phyloP scores from a whole-genome alignment of 2,888 invertebrate species.

The Brachyptera risi region DNA sequence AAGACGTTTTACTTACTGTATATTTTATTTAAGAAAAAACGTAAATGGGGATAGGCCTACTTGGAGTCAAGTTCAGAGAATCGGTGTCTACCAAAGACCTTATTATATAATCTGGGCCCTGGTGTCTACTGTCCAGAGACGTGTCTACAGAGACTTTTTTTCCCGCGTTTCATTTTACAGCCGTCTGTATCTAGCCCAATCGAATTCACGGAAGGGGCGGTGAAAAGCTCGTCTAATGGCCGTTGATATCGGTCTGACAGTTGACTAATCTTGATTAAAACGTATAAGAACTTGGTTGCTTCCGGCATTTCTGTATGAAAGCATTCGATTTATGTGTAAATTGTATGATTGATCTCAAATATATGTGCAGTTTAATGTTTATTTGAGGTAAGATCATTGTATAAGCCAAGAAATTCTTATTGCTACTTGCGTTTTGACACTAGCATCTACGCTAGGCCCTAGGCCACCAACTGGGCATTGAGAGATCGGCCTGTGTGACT shows the following conservation, averaged over 20 bases:
- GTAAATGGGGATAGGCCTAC: no score
- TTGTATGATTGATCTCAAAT: neutral
- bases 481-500: neutral
- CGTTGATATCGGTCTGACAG: neutral
- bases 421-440: neutral
- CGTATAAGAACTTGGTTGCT: neutral
- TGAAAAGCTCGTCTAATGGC: neutral
- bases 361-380: neutral
- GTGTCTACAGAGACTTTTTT: no score
- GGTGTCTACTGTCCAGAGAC: no score
- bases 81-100: no score
- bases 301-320: neutral
- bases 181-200: no score
- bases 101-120: no score
- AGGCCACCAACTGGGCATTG: neutral
- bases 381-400: neutral
- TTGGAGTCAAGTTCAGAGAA: no score
- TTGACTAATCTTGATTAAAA: neutral
- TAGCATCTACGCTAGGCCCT: neutral
- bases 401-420: neutral
- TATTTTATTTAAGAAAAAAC: no score
- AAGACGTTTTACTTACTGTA: no score
- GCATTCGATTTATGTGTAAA: neutral
- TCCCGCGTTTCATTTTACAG: no score
- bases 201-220: no score